Evolutionary conservation across 2,888 invertebrate genomes (phyloP), one percentile per base, ranked within the genome.

Genomic region (Urechis unicinctus): DNA sequence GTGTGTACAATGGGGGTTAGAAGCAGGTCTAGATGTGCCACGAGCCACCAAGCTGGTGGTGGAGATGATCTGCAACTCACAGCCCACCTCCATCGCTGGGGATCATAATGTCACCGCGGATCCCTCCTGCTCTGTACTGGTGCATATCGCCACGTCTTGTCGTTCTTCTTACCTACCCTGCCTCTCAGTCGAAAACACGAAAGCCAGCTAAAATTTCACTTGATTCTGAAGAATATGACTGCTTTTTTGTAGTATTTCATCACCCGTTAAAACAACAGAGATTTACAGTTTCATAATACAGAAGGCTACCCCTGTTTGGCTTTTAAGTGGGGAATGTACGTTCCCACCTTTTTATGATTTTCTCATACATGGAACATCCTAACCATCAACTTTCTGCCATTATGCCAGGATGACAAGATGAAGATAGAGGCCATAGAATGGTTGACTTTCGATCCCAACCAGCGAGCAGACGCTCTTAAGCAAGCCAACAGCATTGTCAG

Each of bases 401-500:
- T 41, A n/a, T 55, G n/a, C n/a, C n/a, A 74, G 67, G 82, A 83
- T 36, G 91, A 91, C 74, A 78, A 84, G 55, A 83, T 83, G 58
- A 88, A 88, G 76, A 87, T 90, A 50, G 84, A 84, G 31, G 84
- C 91, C 1, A 80, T 95, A 1, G 93, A 94, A 74, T 94, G 93
- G 91, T 78, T 95, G 6, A 83, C 87, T 26, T 87, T 91, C 67
- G 85, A 91, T 69, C 60, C 65, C 2, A 82, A 85, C 49, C 92
- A 93, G 77, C 79, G 87, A 44, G 83, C 85, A 42, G 93, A 93
- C 78, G 87, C 89, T 9, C 73, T 95, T 25, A 86, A 86, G 82
- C 87, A 94, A 72, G 86, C 89, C n/a, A 94, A 94, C 81, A 86
- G 89, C 21, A 83, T 95, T 73, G 87, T 93, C 69, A 85, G 92